Evolutionary conservation across 2,888 invertebrate species (phyloP).

Genomic region (Amphipyra tragopoginis): DNA sequence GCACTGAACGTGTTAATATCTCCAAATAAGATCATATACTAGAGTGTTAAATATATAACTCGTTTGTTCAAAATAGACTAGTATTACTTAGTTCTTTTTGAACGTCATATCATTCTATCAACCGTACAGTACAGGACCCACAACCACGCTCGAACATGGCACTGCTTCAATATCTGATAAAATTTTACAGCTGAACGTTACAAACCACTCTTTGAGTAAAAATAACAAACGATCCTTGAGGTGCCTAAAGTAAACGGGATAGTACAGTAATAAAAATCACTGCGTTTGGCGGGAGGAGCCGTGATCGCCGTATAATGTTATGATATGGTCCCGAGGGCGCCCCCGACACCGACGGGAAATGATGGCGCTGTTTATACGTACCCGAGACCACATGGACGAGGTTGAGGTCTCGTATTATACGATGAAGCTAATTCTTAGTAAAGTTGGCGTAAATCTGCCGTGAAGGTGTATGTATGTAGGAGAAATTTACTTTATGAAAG

Average conservation of each 20-base stretch:
- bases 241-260: not conserved
- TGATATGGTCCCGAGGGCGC: constrained; percentile 9
- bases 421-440: constrained; percentile 10
- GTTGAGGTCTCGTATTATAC: not conserved
- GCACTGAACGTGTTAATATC: no score
- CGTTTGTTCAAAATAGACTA: no score
- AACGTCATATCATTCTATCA: no score
- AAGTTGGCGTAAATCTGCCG: no score
- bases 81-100: no score
- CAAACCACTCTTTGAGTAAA: not conserved
- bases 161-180: not conserved
- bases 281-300: constrained; percentile 7
- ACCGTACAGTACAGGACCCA: no score
- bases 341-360: not conserved
- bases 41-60: no score
- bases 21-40: no score
- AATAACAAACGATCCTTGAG: not conserved
- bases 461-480: not conserved
- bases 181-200: not conserved
- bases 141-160: no score
- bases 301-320: constrained; percentile 6
- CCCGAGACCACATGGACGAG: constrained; percentile 4
- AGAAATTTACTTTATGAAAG: constrained; percentile 16
- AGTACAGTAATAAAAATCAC: constrained; percentile 23
- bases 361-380: not conserved